Evolutionary conservation across 2,888 invertebrate genomes (phyloP).

Genomic region (Oasisia sp.): DNA sequence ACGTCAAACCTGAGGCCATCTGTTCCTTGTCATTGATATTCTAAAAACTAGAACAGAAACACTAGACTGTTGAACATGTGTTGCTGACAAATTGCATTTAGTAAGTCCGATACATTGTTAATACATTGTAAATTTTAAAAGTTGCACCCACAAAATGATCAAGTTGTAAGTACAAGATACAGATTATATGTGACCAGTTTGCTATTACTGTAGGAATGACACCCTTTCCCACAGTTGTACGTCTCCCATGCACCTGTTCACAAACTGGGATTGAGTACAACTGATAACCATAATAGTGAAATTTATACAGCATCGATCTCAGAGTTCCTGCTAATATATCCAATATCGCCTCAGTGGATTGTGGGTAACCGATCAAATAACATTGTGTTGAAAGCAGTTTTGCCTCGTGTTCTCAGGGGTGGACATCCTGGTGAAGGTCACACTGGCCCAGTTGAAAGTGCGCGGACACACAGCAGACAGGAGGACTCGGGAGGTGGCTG

Average conservation of each 20-base stretch:
- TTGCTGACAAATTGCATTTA: too few relatives aligned
- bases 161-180: neutral
- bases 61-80: too few relatives aligned
- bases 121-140: too few relatives aligned
- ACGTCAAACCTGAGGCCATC: too few relatives aligned
- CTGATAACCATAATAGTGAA: too few relatives aligned
- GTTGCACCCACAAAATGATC: neutral
- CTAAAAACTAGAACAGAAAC: too few relatives aligned
- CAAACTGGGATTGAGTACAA: too few relatives aligned
- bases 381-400: neutral
- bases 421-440: slow-evolving; percentile 51
- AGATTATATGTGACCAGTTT: neutral
- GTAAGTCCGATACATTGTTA: too few relatives aligned
- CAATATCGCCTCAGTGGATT: neutral
- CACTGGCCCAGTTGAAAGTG: too few relatives aligned
- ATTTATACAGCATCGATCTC: neutral
- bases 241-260: too few relatives aligned
- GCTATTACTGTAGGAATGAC: neutral
- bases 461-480: slow-evolving; percentile 45
- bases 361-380: neutral
- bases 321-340: neutral
- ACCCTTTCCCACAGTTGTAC: too few relatives aligned
- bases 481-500: slow-evolving; percentile 47
- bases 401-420: slow-evolving; percentile 41
- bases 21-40: too few relatives aligned